A percentile compares a stretch with the other conserved stretches of the same genome.
These are phyloP conservation scores for Naso thynnoides DNA, from an alignment of 2,797 vertebrate species.

Conservation along the genomic window DNA sequence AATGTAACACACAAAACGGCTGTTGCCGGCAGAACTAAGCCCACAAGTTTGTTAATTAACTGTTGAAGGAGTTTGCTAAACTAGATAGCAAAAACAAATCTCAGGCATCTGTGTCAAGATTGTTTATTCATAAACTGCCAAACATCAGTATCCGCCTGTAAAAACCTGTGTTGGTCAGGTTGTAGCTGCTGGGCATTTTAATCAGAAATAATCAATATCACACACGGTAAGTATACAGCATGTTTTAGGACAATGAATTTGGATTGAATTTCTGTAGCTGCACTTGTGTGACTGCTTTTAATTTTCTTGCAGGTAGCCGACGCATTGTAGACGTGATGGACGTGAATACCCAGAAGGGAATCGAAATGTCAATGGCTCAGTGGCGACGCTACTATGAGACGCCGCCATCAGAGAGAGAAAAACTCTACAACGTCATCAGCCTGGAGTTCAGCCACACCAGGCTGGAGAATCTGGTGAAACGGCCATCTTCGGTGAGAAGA, in stretches of 20 bases:
- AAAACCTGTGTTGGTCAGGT: not conserved
- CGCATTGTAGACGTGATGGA: constrained; percentile 99
- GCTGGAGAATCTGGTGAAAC: constrained; percentile 95
- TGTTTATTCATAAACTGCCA: not conserved
- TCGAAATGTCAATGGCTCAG: constrained; percentile 99
- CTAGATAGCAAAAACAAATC: not conserved
- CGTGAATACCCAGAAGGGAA: constrained; percentile 96
- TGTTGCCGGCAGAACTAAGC: not conserved
- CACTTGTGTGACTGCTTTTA: constrained; percentile 8
- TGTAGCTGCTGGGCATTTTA: not conserved
- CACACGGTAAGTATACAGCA: not conserved
- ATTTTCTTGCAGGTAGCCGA: constrained; percentile 88
- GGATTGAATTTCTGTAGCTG: not conserved
- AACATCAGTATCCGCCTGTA: not conserved
- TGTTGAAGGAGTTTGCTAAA: not conserved
- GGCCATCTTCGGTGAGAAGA: constrained; percentile 90
- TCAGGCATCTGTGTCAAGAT: not conserved
- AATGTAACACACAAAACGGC: not conserved
- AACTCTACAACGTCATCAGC: constrained; percentile 99
- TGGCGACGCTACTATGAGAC: constrained; percentile 98
- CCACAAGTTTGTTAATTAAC: not conserved
- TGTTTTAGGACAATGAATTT: not conserved
- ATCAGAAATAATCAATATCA: not conserved
- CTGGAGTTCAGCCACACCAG: constrained; percentile 98
- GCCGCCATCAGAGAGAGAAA: constrained; percentile 92